Percentiles rank a stretch among this genome's conserved stretches.
Evolutionary conservation across 2,888 invertebrate species (phyloP).

Genomic region (Tinea trinotella): DNA sequence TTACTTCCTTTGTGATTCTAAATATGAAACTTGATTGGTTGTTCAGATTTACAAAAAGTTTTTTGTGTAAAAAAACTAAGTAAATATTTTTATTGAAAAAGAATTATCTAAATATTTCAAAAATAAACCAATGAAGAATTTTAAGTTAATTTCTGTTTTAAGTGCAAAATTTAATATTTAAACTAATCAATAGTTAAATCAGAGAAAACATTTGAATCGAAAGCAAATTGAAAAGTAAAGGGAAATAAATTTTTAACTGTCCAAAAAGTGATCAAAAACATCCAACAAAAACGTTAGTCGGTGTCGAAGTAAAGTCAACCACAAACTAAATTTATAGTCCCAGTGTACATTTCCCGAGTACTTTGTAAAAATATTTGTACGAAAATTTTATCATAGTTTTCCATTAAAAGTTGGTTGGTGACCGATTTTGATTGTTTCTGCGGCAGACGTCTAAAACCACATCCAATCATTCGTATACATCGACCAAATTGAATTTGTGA

Average conservation of each 20-base stretch:
- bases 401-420: slow-evolving; percentile 6
- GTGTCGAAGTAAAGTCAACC: slow-evolving; percentile 49
- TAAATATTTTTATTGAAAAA: too few relatives aligned
- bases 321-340: slow-evolving; percentile 58
- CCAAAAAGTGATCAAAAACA: slow-evolving; percentile 62
- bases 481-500: background rate
- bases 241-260: slow-evolving; percentile 64
- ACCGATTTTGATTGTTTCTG: slow-evolving; percentile 10
- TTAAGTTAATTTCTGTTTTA: too few relatives aligned
- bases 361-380: slow-evolving; percentile 10
- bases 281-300: slow-evolving; percentile 57
- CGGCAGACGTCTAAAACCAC: background rate
- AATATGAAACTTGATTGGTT: background rate
- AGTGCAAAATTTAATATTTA: too few relatives aligned
- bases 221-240: slow-evolving; percentile 52
- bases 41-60: background rate
- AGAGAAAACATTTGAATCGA: slow-evolving; percentile 28
- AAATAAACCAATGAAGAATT: too few relatives aligned
- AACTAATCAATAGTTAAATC: background rate
- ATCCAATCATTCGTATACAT: background rate
- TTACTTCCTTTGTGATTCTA: slow-evolving; percentile 27
- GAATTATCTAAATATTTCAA: too few relatives aligned
- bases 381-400: slow-evolving; percentile 11
- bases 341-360: background rate
- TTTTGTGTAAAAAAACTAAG: too few relatives aligned